Evolutionary conservation across 2,888 invertebrate genomes (phyloP).

Genomic region (Ophion obscuratus): DNA sequence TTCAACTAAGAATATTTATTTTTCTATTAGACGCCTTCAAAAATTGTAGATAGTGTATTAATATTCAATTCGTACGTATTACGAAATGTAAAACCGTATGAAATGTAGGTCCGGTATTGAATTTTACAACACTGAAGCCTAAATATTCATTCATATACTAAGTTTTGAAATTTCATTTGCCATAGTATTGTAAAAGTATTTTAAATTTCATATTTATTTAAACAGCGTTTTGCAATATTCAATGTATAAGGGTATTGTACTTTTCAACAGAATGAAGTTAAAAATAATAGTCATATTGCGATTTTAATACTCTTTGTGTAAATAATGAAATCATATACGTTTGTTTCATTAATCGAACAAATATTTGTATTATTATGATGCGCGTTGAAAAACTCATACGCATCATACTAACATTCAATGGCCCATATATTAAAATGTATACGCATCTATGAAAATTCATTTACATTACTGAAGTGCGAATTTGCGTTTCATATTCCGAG

Average conservation of each 20-base stretch:
- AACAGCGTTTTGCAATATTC: conserved; percentile 20
- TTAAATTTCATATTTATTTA: conserved; percentile 22
- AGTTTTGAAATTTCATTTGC: not conserved
- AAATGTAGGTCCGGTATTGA: no score
- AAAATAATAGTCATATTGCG: conserved; percentile 20
- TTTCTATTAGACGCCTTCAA: no score
- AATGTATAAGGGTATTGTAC: conserved; percentile 19
- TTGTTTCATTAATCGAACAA: no score
- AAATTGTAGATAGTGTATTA: no score
- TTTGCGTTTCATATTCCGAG: conserved; percentile 24
- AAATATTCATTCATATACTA: not conserved
- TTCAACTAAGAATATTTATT: not conserved
- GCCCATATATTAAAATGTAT: no score
- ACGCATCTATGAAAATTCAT: conserved; percentile 28
- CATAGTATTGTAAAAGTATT: conserved; percentile 19
- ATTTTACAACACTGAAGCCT: no score
- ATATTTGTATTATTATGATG: no score
- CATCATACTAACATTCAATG: no score
- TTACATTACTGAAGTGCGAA: conserved; percentile 21
- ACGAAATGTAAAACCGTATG: no score
- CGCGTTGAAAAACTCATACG: no score
- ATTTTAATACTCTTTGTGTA: conserved; percentile 20
- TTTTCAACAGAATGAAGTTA: conserved; percentile 11
- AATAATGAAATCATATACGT: not conserved
- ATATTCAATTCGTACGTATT: no score